Percentiles rank a stretch among this genome's conserved stretches.
These are phyloP conservation scores for Mormyrus proboscirostris DNA, from an alignment of 2,797 vertebrate genomes.

Conservation along the genomic window DNA sequence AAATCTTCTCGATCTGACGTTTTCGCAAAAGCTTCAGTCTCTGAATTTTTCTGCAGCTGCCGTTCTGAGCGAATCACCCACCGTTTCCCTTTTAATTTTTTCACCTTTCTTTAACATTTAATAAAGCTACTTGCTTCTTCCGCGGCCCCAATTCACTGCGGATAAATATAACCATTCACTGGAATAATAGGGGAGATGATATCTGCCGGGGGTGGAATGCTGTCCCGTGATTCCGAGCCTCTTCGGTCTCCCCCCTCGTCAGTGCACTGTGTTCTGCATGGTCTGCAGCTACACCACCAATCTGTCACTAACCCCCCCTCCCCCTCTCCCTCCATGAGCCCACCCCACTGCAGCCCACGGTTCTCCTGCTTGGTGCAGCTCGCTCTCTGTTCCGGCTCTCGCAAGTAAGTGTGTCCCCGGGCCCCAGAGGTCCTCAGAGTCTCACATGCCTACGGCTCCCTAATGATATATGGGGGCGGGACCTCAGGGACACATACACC, in stretches of 20 bases:
- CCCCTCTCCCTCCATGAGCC: background rate
- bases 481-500: background rate
- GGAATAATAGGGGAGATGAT: constrained; percentile 23
- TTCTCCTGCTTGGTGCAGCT: background rate
- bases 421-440: background rate
- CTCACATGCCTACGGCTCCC: background rate
- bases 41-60: background rate
- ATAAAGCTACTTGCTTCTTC: background rate
- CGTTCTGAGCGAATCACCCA: background rate
- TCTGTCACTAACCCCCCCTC: constrained; percentile 3
- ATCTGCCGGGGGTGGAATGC: constrained; percentile 20
- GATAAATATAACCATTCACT: constrained; percentile 25
- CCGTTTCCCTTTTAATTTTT: background rate
- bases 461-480: background rate
- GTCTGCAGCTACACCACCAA: background rate
- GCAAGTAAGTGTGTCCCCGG: background rate
- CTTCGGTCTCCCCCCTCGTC: background rate
- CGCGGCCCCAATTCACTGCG: background rate
- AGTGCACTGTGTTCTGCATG: background rate
- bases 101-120: background rate
- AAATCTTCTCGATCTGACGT: background rate
- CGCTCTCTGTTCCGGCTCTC: background rate
- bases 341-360: background rate
- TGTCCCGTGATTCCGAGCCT: background rate
- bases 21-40: background rate